These are phyloP conservation scores for Plebejus melissa DNA, from an alignment of 2,888 invertebrate species.

Conservation along the genomic window DNA sequence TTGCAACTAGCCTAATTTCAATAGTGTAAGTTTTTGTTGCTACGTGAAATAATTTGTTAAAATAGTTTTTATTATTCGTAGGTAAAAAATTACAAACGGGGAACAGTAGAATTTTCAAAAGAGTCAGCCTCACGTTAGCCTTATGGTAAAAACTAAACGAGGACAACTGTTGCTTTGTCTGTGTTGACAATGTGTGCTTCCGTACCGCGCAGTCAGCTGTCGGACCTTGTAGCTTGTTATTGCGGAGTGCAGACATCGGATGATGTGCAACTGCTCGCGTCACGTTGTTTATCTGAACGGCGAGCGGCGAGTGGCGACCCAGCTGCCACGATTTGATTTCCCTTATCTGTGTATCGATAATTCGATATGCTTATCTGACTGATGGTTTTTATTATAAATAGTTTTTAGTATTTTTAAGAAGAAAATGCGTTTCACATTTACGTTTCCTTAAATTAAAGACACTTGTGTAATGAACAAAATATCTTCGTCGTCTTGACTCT, in stretches of 20 bases:
- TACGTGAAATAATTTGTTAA: neutral
- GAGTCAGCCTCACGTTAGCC: neutral
- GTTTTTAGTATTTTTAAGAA: neutral
- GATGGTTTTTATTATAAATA: neutral
- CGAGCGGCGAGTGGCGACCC: neutral
- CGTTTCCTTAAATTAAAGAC: neutral
- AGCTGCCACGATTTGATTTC: neutral
- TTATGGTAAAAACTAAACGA: neutral
- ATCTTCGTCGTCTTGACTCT: neutral
- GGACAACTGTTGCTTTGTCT: neutral
- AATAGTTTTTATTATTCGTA: neutral
- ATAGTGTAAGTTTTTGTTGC: neutral
- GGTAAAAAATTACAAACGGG: neutral
- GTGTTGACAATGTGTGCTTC: conserved; percentile 3
- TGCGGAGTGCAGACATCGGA: neutral
- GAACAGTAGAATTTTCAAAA: neutral
- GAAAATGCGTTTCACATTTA: neutral
- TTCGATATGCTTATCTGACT: neutral
- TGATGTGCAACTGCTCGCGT: neutral
- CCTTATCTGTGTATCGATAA: neutral
- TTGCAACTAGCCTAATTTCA: neutral
- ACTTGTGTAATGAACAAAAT: neutral
- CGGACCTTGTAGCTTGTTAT: conserved; percentile 7
- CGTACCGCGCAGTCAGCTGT: neutral
- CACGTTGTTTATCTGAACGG: neutral